phyloP scores from a whole-genome alignment of 2,113 vertebrate species.

The Aythya baeri region DNA sequence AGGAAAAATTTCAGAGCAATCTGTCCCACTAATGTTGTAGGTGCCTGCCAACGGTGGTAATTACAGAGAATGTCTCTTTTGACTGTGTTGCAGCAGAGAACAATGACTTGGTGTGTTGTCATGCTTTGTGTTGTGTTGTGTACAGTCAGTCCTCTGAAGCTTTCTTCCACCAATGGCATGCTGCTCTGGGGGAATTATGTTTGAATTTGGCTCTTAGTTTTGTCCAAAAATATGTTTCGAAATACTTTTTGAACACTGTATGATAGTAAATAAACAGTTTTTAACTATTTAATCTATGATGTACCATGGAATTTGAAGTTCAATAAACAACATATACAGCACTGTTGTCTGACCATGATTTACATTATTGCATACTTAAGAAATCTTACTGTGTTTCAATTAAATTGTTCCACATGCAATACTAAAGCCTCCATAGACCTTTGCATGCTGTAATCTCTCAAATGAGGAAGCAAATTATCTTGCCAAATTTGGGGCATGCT shows the following conservation, averaged over 20 bases:
- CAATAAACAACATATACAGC: constrained; percentile 35
- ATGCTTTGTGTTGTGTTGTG: neutral
- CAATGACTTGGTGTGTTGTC: neutral
- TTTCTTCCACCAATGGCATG: neutral
- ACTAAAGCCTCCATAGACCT: neutral
- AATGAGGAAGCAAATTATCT: neutral
- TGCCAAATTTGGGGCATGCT: neutral
- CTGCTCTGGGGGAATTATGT: neutral
- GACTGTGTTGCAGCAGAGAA: neutral
- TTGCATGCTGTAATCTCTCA: neutral
- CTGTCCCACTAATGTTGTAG: neutral
- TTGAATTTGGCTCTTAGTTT: constrained; percentile 49
- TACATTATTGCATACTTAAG: neutral
- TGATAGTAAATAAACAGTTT: constrained; percentile 36
- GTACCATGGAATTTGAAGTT: constrained; percentile 48
- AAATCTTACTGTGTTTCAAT: neutral
- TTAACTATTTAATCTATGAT: constrained; percentile 58
- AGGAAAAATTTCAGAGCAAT: neutral
- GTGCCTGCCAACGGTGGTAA: neutral
- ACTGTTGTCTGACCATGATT: neutral
- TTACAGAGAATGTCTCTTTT: neutral
- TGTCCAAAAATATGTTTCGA: constrained; percentile 48
- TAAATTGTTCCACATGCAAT: neutral
- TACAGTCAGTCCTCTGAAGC: neutral
- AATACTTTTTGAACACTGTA: constrained; percentile 45